These are phyloP conservation scores for Strigamia maritima DNA, from an alignment of 2,888 invertebrate genomes.

Conservation along the genomic window DNA sequence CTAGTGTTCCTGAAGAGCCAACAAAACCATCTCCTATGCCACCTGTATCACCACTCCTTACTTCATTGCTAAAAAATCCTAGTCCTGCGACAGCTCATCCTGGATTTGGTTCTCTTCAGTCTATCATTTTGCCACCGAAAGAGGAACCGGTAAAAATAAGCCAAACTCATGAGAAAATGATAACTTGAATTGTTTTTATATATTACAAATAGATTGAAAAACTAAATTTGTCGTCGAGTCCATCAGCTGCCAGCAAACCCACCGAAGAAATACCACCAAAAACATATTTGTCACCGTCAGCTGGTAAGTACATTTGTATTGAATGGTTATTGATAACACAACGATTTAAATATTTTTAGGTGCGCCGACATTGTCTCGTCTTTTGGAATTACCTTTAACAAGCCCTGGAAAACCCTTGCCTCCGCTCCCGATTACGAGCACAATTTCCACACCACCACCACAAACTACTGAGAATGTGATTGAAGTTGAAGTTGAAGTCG, in stretches of 20 bases:
- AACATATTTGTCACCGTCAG: slow-evolving; percentile 47
- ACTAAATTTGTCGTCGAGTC: neutral
- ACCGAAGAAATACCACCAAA: neutral
- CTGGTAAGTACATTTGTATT: neutral
- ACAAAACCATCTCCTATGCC: neutral
- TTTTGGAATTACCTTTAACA: slow-evolving; percentile 61
- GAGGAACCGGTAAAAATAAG: neutral
- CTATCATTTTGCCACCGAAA: neutral
- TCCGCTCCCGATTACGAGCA: slow-evolving; percentile 29
- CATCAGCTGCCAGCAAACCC: neutral
- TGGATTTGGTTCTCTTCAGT: neutral
- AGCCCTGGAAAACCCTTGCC: slow-evolving; percentile 52
- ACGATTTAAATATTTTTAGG: slow-evolving; percentile 52
- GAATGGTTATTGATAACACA: neutral
- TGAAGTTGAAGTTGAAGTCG: neutral
- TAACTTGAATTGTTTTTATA: neutral
- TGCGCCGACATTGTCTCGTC: slow-evolving; percentile 71
- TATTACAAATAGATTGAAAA: neutral
- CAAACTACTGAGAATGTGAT: neutral
- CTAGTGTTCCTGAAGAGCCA: neutral
- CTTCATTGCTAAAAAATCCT: slow-evolving; percentile 74
- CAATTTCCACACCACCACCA: slow-evolving; percentile 36
- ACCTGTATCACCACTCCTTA: slow-evolving; percentile 65
- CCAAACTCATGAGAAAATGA: neutral
- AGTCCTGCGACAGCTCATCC: slow-evolving; percentile 54